Conservation (phyloP, 2,797 vertebrate genomes). For the Clarias pachynema region DNA sequence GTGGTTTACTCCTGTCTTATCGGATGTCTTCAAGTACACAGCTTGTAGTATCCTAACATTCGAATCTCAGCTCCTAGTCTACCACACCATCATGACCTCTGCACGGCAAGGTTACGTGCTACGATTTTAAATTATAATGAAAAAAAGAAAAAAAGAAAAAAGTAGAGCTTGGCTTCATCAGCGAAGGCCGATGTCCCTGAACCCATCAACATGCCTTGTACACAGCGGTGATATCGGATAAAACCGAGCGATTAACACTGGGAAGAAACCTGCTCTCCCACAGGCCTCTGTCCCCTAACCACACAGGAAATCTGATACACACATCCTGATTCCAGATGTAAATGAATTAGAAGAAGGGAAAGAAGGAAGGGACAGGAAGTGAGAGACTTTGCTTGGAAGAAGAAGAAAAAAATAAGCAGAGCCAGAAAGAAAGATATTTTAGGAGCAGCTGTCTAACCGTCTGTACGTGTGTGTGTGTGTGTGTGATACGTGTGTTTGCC, state of each 20-base stretch:
- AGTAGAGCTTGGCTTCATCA: slow-evolving; percentile 15
- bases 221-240: slow-evolving; percentile 39
- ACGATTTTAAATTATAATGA: slow-evolving; percentile 15
- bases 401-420: slow-evolving; percentile 4
- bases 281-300: slow-evolving; percentile 26
- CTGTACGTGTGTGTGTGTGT: neutral
- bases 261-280: slow-evolving; percentile 22
- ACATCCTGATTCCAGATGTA: slow-evolving; percentile 38
- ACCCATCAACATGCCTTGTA: slow-evolving; percentile 30
- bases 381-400: neutral
- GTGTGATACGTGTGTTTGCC: neutral
- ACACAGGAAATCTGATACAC: slow-evolving; percentile 43
- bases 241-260: slow-evolving; percentile 29
- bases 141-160: neutral
- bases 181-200: slow-evolving; percentile 31
- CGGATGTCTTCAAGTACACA: neutral
- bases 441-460: neutral
- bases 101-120: neutral
- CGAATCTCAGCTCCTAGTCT: neutral
- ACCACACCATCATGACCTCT: neutral
- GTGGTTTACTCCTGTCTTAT: neutral
- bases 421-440: slow-evolving; percentile 7
- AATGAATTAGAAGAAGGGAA: slow-evolving; percentile 37
- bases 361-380: slow-evolving; percentile 14
- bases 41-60: neutral